Percentiles rank a stretch among this genome's conserved stretches.
Evolutionary conservation across 2,797 vertebrate genomes (phyloP).

Genomic region (Acanthornis magna): DNA sequence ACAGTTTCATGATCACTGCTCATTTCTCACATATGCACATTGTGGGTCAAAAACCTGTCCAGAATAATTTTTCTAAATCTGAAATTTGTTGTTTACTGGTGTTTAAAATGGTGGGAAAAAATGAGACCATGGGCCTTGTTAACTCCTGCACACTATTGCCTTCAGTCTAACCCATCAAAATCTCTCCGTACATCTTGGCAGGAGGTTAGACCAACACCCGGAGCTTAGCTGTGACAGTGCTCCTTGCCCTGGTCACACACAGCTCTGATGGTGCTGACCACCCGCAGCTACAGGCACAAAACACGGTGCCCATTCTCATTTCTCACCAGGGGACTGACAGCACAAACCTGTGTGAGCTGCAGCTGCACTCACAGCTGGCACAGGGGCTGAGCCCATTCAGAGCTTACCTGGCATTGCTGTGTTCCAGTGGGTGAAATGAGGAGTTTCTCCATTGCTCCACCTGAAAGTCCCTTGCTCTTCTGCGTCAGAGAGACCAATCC

Average conservation of each 20-base stretch:
- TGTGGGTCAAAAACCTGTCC: background rate
- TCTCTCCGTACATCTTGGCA: background rate
- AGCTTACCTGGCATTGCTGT: conserved; percentile 86
- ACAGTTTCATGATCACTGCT: background rate
- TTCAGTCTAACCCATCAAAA: background rate
- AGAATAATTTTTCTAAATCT: background rate
- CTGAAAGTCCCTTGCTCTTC: conserved; percentile 75
- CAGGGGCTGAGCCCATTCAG: background rate
- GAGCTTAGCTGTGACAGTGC: background rate
- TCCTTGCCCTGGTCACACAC: background rate
- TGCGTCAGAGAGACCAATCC: conserved; percentile 85
- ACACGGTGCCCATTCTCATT: background rate
- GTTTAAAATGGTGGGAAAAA: background rate
- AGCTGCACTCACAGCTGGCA: background rate
- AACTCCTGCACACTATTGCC: background rate
- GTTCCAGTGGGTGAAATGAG: conserved; percentile 89
- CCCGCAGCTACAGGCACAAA: background rate
- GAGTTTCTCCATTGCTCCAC: conserved; percentile 77
- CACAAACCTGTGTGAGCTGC: background rate
- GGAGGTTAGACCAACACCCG: background rate
- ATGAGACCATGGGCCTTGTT: background rate
- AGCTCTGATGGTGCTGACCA: background rate
- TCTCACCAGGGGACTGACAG: background rate
- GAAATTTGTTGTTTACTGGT: background rate
- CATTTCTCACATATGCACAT: background rate